Percentiles rank a stretch among this genome's conserved stretches.
These are phyloP conservation scores for Microcebus jonahi DNA, from an alignment of 2,113 vertebrate genomes.

Conservation along the genomic window DNA sequence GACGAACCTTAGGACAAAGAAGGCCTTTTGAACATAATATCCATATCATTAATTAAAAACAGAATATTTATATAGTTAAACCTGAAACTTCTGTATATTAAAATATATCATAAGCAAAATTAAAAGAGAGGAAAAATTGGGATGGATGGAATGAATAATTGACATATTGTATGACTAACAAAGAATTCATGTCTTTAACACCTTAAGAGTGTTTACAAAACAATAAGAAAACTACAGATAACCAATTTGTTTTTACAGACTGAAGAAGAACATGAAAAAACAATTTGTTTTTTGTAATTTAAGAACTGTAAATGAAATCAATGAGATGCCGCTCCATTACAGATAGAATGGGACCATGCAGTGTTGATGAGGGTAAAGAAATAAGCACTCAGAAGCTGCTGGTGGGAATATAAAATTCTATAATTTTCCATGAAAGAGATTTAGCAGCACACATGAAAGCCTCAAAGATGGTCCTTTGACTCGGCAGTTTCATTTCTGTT, in stretches of 20 bases:
- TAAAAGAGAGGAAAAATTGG: not conserved
- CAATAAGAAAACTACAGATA: not conserved
- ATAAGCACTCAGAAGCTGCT: not conserved
- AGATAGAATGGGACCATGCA: not conserved
- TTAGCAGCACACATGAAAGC: not conserved
- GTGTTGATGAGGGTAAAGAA: not conserved
- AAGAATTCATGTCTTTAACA: not conserved
- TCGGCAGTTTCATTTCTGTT: not conserved
- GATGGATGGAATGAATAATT: not conserved
- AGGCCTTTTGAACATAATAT: not conserved
- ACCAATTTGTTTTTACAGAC: not conserved
- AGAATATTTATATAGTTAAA: not conserved
- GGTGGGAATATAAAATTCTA: not conserved
- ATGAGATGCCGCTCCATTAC: not conserved
- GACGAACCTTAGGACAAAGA: not conserved
- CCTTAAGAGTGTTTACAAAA: not conserved
- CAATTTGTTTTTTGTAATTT: not conserved
- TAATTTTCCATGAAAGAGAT: not conserved
- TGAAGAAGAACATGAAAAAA: not conserved
- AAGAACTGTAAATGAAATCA: slow-evolving; percentile 19
- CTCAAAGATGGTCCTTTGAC: not conserved
- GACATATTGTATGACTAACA: not conserved
- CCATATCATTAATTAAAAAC: not conserved
- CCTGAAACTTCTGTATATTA: not conserved
- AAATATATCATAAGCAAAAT: not conserved